These are phyloP conservation scores for Scolopax bukidnonensis DNA, from an alignment of 2,797 vertebrate species.

Conservation along the genomic window DNA sequence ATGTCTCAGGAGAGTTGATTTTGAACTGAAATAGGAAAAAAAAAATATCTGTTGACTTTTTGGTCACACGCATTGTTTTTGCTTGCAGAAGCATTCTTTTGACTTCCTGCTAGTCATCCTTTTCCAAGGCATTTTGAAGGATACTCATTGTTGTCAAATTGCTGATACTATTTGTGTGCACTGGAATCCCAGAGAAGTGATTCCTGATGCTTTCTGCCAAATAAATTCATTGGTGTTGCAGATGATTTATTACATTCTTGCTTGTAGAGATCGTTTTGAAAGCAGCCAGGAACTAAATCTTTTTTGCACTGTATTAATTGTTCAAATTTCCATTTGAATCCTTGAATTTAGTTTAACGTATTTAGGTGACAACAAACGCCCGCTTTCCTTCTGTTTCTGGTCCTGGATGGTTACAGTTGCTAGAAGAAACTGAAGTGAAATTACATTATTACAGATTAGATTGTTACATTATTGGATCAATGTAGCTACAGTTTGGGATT, in stretches of 20 bases:
- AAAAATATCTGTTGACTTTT: neutral
- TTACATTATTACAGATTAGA: neutral
- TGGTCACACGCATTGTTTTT: slow-evolving; percentile 9
- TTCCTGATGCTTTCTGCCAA: neutral
- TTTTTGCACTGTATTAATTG: neutral
- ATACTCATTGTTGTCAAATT: neutral
- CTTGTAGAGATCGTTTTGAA: neutral
- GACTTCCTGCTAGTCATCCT: neutral
- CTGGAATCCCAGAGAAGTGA: neutral
- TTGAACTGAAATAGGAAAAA: slow-evolving; percentile 13
- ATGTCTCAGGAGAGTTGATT: neutral
- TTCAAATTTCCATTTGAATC: neutral
- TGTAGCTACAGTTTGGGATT: neutral
- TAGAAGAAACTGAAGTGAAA: neutral
- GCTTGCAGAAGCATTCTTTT: slow-evolving; percentile 11
- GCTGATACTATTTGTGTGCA: neutral
- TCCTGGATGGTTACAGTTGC: neutral
- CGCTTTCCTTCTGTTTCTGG: neutral
- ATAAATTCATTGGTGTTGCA: neutral
- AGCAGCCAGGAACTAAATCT: neutral
- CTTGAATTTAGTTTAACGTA: neutral
- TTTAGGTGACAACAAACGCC: neutral
- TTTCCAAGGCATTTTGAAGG: slow-evolving; percentile 4
- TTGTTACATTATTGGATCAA: neutral
- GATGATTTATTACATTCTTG: neutral